Evolutionary conservation across 1,140 invertebrate species (phyloP).

Genomic region (Bathynomus jamesi): DNA sequence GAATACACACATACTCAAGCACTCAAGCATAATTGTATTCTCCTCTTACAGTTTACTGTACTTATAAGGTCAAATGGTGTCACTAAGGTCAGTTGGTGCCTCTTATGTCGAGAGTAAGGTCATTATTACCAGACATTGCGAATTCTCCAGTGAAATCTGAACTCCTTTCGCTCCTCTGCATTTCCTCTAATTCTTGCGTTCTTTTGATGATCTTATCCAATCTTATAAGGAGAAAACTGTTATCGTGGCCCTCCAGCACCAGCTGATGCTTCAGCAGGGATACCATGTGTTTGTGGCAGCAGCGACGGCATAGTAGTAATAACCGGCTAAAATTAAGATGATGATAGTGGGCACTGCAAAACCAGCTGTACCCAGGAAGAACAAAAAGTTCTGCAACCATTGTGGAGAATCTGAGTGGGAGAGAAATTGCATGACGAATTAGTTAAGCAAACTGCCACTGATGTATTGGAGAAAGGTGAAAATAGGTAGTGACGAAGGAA

Average conservation of each 20-base stretch:
- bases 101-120: slow-evolving; percentile 28
- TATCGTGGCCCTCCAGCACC: slow-evolving; percentile 78
- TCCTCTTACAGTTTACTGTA: slow-evolving; percentile 33
- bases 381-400: slow-evolving; percentile 53
- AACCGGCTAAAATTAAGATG: slow-evolving; percentile 57
- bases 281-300: slow-evolving; percentile 73
- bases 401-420: slow-evolving; percentile 42
- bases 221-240: slow-evolving; percentile 74
- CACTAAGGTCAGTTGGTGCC: background rate
- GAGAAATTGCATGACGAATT: no score
- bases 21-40: no score
- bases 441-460: no score
- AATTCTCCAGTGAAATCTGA: background rate
- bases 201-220: slow-evolving; percentile 70
- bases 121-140: slow-evolving; percentile 13
- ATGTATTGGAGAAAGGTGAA: no score
- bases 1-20: no score
- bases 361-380: slow-evolving; percentile 57
- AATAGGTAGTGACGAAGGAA: no score
- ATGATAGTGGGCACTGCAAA: slow-evolving; percentile 63
- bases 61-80: background rate
- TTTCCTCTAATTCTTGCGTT: slow-evolving; percentile 43
- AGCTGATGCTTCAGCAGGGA: slow-evolving; percentile 74
- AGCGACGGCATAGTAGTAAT: slow-evolving; percentile 71
- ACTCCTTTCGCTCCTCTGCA: background rate